These are phyloP conservation scores for Protobothrops mucrosquamatus DNA, from an alignment of 2,113 vertebrate species.

Conservation along the genomic window DNA sequence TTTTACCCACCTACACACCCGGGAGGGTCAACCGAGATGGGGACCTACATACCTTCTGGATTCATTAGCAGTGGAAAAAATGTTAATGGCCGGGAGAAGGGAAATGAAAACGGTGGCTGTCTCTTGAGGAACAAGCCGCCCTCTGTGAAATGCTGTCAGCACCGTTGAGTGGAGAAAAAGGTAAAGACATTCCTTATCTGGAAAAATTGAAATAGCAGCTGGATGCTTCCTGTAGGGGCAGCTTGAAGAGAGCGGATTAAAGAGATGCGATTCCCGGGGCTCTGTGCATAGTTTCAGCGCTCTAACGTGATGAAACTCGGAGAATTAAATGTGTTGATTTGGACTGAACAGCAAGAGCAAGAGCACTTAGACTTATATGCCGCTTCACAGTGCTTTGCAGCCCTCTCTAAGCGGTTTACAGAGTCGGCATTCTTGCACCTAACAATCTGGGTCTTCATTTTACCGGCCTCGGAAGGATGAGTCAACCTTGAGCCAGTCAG, in stretches of 20 bases:
- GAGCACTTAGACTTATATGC: neutral
- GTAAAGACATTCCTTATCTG: constrained; percentile 2
- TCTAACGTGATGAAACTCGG: neutral
- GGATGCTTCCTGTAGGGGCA: neutral
- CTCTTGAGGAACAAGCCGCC: constrained; percentile 6
- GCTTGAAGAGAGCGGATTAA: neutral
- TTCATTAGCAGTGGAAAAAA: constrained; percentile 19
- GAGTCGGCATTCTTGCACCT: accelerated
- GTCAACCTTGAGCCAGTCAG: too few species aligned
- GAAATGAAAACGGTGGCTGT: constrained; percentile 28
- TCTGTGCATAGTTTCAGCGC: neutral
- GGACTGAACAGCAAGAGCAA: neutral
- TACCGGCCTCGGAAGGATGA: neutral
- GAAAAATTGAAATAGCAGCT: neutral
- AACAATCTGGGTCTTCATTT: neutral
- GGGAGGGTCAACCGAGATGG: constrained; percentile 34
- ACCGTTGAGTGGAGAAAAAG: constrained; percentile 11
- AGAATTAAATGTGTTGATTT: neutral
- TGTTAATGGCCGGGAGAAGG: constrained; percentile 28
- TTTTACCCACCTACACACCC: neutral
- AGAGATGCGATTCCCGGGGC: neutral
- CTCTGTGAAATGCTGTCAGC: neutral
- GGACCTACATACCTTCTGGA: constrained; percentile 23
- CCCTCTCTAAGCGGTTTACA: neutral
- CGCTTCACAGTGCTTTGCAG: too few species aligned